Evolutionary conservation across 2,888 invertebrate species (phyloP).

Genomic region (Prenolepis imparis): DNA sequence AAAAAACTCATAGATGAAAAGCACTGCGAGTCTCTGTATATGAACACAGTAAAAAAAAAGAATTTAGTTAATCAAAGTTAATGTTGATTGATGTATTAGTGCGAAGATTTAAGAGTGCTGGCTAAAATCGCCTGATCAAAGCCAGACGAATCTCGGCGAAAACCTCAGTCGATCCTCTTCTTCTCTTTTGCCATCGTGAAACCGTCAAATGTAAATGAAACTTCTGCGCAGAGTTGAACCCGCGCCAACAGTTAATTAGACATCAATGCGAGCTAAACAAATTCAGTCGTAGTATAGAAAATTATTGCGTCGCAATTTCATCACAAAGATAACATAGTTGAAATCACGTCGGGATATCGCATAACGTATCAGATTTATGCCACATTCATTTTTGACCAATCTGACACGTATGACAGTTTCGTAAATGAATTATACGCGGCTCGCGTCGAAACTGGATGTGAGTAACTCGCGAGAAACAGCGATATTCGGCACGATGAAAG

Average conservation of each 20-base stretch:
- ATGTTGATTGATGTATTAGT: slow-evolving; percentile 41
- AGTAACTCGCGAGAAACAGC: neutral
- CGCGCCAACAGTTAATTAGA: slow-evolving; percentile 51
- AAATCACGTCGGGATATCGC: neutral
- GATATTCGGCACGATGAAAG: slow-evolving; percentile 42
- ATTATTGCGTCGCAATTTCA: slow-evolving; percentile 34
- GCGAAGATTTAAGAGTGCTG: slow-evolving; percentile 9
- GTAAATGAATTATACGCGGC: slow-evolving; percentile 37
- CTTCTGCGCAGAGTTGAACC: slow-evolving; percentile 42
- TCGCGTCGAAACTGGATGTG: slow-evolving; percentile 25
- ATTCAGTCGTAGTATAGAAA: slow-evolving; percentile 31
- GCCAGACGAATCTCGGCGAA: slow-evolving; percentile 33
- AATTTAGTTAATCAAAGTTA: slow-evolving; percentile 51
- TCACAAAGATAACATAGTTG: neutral
- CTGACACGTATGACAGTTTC: neutral
- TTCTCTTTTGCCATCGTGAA: neutral
- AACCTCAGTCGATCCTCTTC: neutral
- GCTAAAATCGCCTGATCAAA: slow-evolving; percentile 35
- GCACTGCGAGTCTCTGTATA: slow-evolving; percentile 1
- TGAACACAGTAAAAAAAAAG: neutral
- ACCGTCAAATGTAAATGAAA: slow-evolving; percentile 49
- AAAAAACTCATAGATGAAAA: slow-evolving; percentile 25
- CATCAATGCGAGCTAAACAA: slow-evolving; percentile 53
- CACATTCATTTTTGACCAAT: slow-evolving; percentile 3
- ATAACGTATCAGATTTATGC: neutral